These are phyloP conservation scores for Montipora sp. DNA, from an alignment of 64 coral and sea anemone genomes.

Conservation along the genomic window DNA sequence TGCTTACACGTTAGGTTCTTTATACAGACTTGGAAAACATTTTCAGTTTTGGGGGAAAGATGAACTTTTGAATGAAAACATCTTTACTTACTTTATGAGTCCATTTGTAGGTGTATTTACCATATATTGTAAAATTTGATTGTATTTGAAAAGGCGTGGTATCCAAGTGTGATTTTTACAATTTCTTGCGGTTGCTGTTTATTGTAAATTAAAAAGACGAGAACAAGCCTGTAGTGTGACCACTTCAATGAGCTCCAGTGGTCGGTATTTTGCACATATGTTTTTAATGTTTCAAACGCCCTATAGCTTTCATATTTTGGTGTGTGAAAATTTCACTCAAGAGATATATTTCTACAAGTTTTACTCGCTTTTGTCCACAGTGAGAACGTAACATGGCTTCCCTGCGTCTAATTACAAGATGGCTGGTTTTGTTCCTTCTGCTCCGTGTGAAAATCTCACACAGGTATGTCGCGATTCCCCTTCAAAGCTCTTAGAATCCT, in stretches of 20 bases:
- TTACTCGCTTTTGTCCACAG: neutral
- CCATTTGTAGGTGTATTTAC: too few relatives aligned
- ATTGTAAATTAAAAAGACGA: neutral
- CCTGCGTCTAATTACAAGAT: neutral
- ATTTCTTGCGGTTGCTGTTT: neutral
- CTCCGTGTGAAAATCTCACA: neutral
- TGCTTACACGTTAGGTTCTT: too few relatives aligned
- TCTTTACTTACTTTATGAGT: too few relatives aligned
- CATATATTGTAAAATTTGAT: too few relatives aligned
- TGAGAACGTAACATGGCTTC: neutral
- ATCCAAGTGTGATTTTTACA: neutral
- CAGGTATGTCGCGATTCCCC: neutral
- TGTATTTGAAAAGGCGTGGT: neutral
- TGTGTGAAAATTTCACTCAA: neutral
- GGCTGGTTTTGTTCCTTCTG: conserved; percentile 14
- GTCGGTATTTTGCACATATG: neutral
- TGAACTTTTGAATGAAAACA: too few relatives aligned
- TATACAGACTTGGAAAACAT: too few relatives aligned
- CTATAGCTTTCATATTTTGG: too few relatives aligned
- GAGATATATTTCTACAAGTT: neutral
- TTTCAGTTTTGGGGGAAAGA: too few relatives aligned
- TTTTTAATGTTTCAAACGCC: too few relatives aligned
- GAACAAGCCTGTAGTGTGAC: neutral
- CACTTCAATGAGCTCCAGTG: neutral
- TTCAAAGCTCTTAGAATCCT: neutral